Base-by-base conservation (phyloP, 2,888 invertebrate genomes). In the Saturnia japonica region DNA sequence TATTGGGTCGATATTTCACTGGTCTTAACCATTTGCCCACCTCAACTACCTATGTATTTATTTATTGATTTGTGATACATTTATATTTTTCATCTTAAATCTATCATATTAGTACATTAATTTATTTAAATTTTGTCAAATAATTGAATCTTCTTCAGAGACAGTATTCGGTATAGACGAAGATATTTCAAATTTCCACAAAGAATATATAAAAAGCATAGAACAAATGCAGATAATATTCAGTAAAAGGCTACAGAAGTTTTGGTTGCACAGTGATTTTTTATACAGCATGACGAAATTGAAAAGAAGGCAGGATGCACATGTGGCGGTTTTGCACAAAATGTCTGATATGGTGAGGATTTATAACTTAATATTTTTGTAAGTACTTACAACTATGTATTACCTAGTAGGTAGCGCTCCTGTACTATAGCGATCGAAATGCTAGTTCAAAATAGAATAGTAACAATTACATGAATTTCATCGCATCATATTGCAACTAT, bases 291-390 rank as follows among this genome's bases (percentile, higher is more conserved):
- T 74, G 69, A 78, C 78, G 3, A 64, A 70, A 1, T 69, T 82
- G 45, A 81, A 80, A 71, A 80, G 74, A 68, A 77, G 76, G 68
- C 78, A 82, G 45, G 82, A 85, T n/a, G 68, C 73, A 28, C 73
- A 76, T 34, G 34, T 82, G 7, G 75, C 78, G 68, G 77, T 77
- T 40, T 67, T 83, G 19, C 79, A 80, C 43, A 76, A 79, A 6
- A 75, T 80, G 72, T 82, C 82, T 0, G 70, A 75, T 42, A 78
- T 74, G 74, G 84, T 85, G 75, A 70, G 74, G 71, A 28, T 19
- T 45, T 14, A 3, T 51, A 12, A 12, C 43, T 43, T 43, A 43
- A 43, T 43, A 11, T 1, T 43, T 43, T 12, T 11, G 43, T 43
- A 1, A 43, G 12, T 14, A 11, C 14, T 45, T 45, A 45, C 11